Base-by-base conservation (phyloP, 1,140 invertebrate genomes). In the Zaprionus capensis region DNA sequence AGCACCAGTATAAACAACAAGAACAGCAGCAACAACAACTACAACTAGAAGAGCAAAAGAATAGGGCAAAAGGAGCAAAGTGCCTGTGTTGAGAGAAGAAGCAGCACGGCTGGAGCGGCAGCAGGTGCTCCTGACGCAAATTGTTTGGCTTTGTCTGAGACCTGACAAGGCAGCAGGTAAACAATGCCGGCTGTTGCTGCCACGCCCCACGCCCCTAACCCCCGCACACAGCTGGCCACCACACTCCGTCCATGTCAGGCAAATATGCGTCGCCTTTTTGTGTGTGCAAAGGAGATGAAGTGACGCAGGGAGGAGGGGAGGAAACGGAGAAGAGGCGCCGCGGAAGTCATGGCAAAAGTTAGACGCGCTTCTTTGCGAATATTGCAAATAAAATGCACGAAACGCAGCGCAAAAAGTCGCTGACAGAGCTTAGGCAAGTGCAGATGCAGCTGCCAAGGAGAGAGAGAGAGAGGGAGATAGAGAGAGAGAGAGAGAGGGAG, bases 111-210 rank as follows among this genome's bases (percentile, higher is more conserved):
- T 14, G 28, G 49, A 46, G 51, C 38, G 55, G 36, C 44, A 78
- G 73, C 84, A 88, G 84, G 84, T 84, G 84, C 65, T 66, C 53
- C 66, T 88, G 84, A 87, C 84, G 84, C 84, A 73, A 88, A 88
- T 81, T 87, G 78, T 84, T 88, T 81, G 84, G 81, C 84, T 81
- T 76, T 76, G 73, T 71, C 73, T 76, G 53, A 73, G 68, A 67
- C 67, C 77, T 80, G 83, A 80, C 83, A 88, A 84, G 84, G 78
- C 58, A 70, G 57, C 80, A 72, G 68, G 84, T 88, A 88, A 88
- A 88, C 84, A 87, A 87, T 78, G 71, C 71, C 65, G 66, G 71
- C 62, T 61, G 61, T 71, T 76, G 68, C 72, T 34, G 31, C 31
- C 69, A 66, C 70, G 38, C 74, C 69, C 34, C 34, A 28, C 6